phyloP scores from a whole-genome alignment of 37 sponge, comb jelly and placozoan genomes.

The Ianthella basta region DNA sequence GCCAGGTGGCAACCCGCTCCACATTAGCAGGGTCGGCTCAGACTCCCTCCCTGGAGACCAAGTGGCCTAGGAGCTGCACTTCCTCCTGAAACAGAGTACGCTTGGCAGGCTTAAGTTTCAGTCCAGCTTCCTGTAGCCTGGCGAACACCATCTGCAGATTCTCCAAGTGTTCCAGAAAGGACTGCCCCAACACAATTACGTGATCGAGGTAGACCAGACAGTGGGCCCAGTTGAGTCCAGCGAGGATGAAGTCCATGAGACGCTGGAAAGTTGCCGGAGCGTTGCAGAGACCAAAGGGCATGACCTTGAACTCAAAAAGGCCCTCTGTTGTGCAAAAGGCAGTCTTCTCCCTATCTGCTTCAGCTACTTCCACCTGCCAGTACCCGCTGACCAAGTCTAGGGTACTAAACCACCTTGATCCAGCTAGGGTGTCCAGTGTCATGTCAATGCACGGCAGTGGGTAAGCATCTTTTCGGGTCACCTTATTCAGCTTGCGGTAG shows the following conservation, averaged over 20 bases:
- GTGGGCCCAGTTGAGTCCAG: not conserved
- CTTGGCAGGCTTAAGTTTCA: conserved; percentile 16
- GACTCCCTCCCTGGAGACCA: conserved; percentile 5
- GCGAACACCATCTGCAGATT: not conserved
- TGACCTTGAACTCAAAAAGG: conserved; percentile 2
- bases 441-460: conserved; percentile 16
- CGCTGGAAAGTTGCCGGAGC: conserved; percentile 29
- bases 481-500: conserved; percentile 10
- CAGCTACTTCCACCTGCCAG: conserved; percentile 17
- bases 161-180: not conserved
- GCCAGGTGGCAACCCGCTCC: not conserved
- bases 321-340: conserved; percentile 16
- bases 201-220: conserved; percentile 39
- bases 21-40: conserved; percentile 10
- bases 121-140: not conserved
- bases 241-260: conserved; percentile 4
- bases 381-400: conserved; percentile 16
- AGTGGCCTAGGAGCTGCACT: not conserved
- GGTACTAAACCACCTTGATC: conserved; percentile 8
- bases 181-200: conserved; percentile 6
- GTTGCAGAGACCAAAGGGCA: conserved; percentile 18
- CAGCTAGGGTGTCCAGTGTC: conserved; percentile 11
- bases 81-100: not conserved
- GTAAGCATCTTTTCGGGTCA: conserved; percentile 35
- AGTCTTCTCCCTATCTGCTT: not conserved